These are phyloP conservation scores for Callimico goeldii DNA, from an alignment of 2,797 vertebrate genomes.

Conservation along the genomic window DNA sequence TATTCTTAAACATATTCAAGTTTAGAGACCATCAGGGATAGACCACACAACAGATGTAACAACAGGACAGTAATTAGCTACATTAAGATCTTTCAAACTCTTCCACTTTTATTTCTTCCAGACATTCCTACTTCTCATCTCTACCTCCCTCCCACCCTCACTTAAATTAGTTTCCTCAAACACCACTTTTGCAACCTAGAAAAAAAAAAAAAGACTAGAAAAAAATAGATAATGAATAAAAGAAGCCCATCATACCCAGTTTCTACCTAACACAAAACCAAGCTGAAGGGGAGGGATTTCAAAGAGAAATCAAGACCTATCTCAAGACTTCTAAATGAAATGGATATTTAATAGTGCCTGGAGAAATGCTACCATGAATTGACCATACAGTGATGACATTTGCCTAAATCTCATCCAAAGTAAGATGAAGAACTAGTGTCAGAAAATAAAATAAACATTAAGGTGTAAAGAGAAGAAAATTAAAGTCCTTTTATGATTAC, in stretches of 20 bases:
- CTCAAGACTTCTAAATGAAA: neutral
- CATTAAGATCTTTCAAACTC: neutral
- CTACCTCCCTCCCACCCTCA: neutral
- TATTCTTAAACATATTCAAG: neutral
- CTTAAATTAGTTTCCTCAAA: neutral
- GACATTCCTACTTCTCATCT: rapidly evolving
- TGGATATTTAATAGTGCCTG: neutral
- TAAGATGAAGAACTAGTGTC: neutral
- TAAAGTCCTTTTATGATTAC: neutral
- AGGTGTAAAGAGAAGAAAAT: neutral
- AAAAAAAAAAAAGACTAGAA: neutral
- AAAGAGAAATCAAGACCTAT: neutral
- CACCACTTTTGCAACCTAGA: neutral
- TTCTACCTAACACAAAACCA: neutral
- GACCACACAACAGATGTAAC: neutral
- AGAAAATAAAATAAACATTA: neutral
- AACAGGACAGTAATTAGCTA: neutral
- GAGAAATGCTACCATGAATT: neutral
- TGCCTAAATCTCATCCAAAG: neutral
- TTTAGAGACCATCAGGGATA: neutral
- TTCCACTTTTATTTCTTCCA: neutral
- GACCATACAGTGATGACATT: neutral
- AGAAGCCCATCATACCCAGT: neutral
- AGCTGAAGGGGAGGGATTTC: neutral
- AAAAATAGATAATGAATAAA: neutral